These are phyloP conservation scores for Drosophila mimetica DNA, from an alignment of 2,888 invertebrate species.

Conservation along the genomic window DNA sequence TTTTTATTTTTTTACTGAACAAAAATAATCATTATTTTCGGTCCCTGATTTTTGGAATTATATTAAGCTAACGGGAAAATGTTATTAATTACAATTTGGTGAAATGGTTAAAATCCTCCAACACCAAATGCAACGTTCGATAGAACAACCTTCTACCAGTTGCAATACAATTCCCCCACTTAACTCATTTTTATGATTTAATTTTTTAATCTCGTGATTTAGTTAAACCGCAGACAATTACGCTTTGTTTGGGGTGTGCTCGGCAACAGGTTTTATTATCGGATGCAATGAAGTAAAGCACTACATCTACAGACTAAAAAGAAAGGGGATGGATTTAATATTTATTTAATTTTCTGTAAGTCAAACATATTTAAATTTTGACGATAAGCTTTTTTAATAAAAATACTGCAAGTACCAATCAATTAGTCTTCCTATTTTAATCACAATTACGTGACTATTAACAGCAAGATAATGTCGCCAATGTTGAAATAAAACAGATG, in stretches of 20 bases:
- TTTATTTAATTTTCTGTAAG: too few relatives aligned
- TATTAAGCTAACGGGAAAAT: too few relatives aligned
- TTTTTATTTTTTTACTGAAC: too few relatives aligned
- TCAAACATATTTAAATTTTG: too few relatives aligned
- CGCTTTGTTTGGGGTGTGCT: conserved; percentile 1
- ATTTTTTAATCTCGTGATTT: neutral
- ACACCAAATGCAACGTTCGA: too few relatives aligned
- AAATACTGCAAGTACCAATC: too few relatives aligned
- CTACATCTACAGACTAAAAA: neutral
- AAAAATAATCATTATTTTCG: too few relatives aligned
- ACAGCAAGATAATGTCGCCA: neutral
- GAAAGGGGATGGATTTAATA: neutral
- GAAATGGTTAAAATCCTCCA: too few relatives aligned
- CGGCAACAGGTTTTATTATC: neutral
- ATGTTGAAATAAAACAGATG: neutral
- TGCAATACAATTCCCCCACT: neutral
- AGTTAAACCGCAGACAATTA: neutral
- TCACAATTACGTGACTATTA: neutral
- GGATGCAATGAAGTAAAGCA: neutral
- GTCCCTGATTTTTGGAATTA: too few relatives aligned
- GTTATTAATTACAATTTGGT: too few relatives aligned
- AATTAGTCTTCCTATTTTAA: neutral
- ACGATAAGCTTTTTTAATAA: too few relatives aligned
- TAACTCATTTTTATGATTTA: neutral
- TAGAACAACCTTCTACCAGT: neutral